phyloP scores from a whole-genome alignment of 2,888 invertebrate species.

The Branchellion lobata region DNA sequence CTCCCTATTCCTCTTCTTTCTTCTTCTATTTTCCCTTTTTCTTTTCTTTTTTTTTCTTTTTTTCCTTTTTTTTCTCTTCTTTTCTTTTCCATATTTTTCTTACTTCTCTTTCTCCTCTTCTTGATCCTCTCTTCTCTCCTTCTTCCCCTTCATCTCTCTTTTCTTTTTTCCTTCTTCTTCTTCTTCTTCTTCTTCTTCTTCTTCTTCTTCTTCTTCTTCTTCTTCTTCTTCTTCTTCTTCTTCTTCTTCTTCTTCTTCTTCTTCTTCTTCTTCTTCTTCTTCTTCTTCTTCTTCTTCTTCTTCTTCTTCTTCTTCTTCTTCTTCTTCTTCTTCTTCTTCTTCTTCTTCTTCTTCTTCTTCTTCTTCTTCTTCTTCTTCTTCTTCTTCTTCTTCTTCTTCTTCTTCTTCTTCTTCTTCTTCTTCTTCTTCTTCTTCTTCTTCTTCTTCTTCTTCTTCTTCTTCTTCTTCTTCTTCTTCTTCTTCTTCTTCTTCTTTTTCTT shows the following conservation, averaged over 20 bases:
- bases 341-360: slow-evolving; percentile 28
- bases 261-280: slow-evolving; percentile 23
- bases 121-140: slow-evolving; percentile 1
- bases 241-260: slow-evolving; percentile 32
- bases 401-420: slow-evolving; percentile 33
- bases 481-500: slow-evolving; percentile 36
- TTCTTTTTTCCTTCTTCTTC: slow-evolving; percentile 12
- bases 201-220: slow-evolving; percentile 10
- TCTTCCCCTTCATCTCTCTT: background rate
- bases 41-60: slow-evolving; percentile 11
- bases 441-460: slow-evolving; percentile 21
- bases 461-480: slow-evolving; percentile 34
- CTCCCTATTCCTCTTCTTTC: slow-evolving; percentile 13
- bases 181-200: slow-evolving; percentile 12
- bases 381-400: slow-evolving; percentile 31
- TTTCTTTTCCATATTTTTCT: background rate
- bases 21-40: slow-evolving; percentile 12
- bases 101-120: background rate
- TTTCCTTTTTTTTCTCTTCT: slow-evolving; percentile 17
- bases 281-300: slow-evolving; percentile 28
- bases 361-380: slow-evolving; percentile 28
- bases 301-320: slow-evolving; percentile 26
- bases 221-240: slow-evolving; percentile 26
- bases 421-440: slow-evolving; percentile 31
- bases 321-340: slow-evolving; percentile 31